Conservation (phyloP, 2,113 vertebrate species). For the Acrocephalus kingi region DNA sequence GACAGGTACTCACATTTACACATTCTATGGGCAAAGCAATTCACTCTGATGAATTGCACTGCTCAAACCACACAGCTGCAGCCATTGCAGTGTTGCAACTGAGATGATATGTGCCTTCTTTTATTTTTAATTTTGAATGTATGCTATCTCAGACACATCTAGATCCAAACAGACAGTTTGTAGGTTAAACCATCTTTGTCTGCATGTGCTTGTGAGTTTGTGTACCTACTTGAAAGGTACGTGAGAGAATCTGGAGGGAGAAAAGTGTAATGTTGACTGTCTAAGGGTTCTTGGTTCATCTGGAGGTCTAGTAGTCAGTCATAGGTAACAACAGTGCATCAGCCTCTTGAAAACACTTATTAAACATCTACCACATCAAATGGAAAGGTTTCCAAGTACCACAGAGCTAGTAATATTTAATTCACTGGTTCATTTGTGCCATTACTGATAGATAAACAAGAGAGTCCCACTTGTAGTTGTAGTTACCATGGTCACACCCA, state of each 20-base stretch:
- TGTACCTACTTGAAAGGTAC: neutral
- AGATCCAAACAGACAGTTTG: neutral
- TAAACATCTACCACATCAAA: neutral
- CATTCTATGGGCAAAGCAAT: neutral
- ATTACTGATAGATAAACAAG: neutral
- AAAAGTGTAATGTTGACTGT: neutral
- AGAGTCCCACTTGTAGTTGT: neutral
- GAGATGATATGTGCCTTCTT: neutral
- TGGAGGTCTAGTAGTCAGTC: neutral
- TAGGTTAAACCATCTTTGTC: neutral
- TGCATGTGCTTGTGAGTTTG: accelerated
- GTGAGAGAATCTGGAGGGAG: neutral
- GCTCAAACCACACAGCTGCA: neutral
- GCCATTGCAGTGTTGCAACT: accelerated
- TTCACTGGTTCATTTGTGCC: accelerated
- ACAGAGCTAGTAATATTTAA: neutral
- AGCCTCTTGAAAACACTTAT: neutral
- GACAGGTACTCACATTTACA: neutral
- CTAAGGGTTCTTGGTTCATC: neutral
- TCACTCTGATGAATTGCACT: neutral
- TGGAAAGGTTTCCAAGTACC: neutral
- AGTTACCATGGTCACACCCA: neutral
- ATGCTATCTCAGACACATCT: neutral
- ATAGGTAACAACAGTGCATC: neutral
- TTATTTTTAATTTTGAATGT: neutral